Conservation (phyloP, 2,888 invertebrate species). For the Uropetala carovei region DNA sequence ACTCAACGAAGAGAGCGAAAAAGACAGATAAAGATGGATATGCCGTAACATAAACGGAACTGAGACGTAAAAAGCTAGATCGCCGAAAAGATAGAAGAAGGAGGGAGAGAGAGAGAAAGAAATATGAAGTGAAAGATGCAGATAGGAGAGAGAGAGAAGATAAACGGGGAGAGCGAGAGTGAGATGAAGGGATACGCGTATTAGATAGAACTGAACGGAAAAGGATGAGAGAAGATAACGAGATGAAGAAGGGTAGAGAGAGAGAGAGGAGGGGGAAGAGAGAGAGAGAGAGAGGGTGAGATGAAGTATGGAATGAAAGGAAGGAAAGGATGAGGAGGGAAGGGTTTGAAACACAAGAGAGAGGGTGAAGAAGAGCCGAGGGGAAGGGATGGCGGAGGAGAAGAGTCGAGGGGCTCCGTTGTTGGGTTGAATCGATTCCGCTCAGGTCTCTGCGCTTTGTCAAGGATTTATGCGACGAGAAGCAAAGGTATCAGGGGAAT, state of each 20-base stretch:
- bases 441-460: conserved; percentile 9
- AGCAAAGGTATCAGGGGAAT: conserved; percentile 12
- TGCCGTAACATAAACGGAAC: too few relatives aligned
- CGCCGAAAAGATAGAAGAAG: too few relatives aligned
- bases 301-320: neutral
- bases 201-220: too few relatives aligned
- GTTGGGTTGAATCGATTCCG: conserved; percentile 22
- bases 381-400: neutral
- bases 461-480: conserved; percentile 22
- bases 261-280: neutral
- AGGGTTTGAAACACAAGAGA: neutral
- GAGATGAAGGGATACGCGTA: too few relatives aligned
- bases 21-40: too few relatives aligned
- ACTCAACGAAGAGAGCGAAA: too few relatives aligned
- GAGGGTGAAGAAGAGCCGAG: neutral
- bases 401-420: neutral
- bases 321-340: neutral
- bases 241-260: neutral
- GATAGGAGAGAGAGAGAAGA: too few relatives aligned
- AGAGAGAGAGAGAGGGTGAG: neutral
- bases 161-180: too few relatives aligned
- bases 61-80: too few relatives aligned
- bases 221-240: neutral
- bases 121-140: too few relatives aligned
- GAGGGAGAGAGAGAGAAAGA: too few relatives aligned